These are phyloP conservation scores for Xyliphius kryptos DNA, from an alignment of 2,113 vertebrate genomes.

Conservation along the genomic window DNA sequence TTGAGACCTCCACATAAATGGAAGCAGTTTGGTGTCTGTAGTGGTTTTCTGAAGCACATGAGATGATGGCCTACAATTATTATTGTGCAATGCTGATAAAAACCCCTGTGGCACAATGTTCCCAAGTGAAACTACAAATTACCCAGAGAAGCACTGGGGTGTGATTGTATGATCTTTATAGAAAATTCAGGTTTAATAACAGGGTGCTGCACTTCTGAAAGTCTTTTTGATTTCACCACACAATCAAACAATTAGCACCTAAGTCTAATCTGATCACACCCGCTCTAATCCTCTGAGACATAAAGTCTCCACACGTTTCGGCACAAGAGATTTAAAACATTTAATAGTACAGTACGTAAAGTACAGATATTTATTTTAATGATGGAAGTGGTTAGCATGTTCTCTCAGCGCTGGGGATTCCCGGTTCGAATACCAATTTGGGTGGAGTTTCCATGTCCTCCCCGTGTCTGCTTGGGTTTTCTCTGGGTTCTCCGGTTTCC, in stretches of 20 bases:
- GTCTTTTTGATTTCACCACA: conserved; percentile 18
- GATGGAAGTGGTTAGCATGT: not conserved
- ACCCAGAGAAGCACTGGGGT: not conserved
- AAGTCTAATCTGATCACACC: conserved; percentile 8
- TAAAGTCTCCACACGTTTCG: not conserved
- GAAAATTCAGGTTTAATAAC: conserved; percentile 22
- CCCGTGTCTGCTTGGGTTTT: no score
- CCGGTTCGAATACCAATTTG: no score
- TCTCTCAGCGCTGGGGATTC: no score
- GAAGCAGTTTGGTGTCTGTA: no score
- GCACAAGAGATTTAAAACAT: conserved; percentile 1
- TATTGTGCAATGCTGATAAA: conserved; percentile 6
- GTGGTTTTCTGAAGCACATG: no score
- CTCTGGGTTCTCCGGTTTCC: no score
- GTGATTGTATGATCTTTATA: conserved; percentile 10
- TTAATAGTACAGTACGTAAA: not conserved
- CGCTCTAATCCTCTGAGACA: conserved; percentile 4
- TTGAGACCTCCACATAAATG: no score
- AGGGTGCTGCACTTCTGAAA: conserved; percentile 14
- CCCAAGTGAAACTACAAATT: conserved; percentile 8
- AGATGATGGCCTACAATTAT: no score
- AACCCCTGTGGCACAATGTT: not conserved
- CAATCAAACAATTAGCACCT: conserved; percentile 7
- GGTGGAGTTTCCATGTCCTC: no score
- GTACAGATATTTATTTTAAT: not conserved